Percentiles rank a stretch among this genome's conserved stretches.
Evolutionary conservation across 1,140 invertebrate genomes (phyloP).

Genomic region (Brachionus asplanchnoidis): DNA sequence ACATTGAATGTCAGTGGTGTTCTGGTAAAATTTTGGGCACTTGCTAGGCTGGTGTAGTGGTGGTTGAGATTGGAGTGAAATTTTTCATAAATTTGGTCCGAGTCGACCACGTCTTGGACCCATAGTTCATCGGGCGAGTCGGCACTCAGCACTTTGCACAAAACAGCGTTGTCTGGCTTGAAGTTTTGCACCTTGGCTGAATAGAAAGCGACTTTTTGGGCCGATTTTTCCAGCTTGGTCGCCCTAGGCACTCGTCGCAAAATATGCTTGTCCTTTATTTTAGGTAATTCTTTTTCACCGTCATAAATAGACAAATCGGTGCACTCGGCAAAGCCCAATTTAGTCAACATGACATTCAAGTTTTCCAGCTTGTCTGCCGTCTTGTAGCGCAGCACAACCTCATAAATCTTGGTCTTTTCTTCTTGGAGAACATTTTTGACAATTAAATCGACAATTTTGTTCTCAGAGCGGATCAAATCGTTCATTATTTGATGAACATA

Average conservation of each 20-base stretch:
- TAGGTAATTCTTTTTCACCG: neutral
- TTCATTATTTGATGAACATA: neutral
- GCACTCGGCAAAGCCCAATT: neutral
- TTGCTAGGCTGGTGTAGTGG: neutral
- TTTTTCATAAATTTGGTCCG: neutral
- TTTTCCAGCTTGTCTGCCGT: neutral
- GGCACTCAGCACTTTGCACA: neutral
- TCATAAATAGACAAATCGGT: slow-evolving; percentile 4
- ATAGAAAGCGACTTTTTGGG: neutral
- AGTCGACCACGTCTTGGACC: slow-evolving; percentile 12
- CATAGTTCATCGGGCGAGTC: neutral
- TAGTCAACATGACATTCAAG: slow-evolving; percentile 6
- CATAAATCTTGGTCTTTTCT: neutral
- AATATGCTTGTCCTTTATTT: slow-evolving; percentile 8
- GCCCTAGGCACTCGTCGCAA: neutral
- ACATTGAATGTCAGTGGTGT: neutral
- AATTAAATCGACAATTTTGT: neutral
- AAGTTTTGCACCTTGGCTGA: neutral
- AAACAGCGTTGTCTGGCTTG: neutral
- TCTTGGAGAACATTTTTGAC: neutral
- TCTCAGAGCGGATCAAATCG: neutral
- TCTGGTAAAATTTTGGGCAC: neutral
- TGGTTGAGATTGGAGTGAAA: neutral
- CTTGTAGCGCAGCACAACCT: neutral
- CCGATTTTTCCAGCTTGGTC: slow-evolving; percentile 1